phyloP scores from a whole-genome alignment of 2,888 invertebrate genomes.

The Lumbricus terrestris region DNA sequence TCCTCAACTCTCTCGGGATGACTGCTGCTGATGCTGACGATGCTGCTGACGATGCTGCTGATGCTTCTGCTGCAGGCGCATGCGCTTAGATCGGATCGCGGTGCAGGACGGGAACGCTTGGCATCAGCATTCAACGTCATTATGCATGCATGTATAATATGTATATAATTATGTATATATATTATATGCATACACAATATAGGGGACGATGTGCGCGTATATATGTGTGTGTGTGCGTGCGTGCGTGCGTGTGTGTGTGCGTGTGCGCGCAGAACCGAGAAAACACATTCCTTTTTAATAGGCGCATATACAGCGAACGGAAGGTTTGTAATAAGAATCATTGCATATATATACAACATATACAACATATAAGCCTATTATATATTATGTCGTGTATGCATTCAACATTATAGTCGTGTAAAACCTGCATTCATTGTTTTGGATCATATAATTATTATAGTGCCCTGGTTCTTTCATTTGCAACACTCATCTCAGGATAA shows the following conservation, averaged over 20 bases:
- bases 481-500: background rate
- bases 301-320: no score
- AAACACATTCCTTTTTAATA: background rate
- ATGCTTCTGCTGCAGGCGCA: no score
- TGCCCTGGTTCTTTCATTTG: background rate
- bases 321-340: background rate
- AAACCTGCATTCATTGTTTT: background rate
- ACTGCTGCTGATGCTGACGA: no score
- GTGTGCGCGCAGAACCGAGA: no score
- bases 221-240: background rate
- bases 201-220: background rate
- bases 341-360: background rate
- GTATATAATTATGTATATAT: background rate
- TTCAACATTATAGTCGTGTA: no score
- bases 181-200: no score
- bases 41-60: no score
- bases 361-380: background rate
- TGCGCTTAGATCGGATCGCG: background rate
- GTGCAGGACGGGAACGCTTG: background rate
- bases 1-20: background rate
- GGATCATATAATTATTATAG: no score
- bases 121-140: background rate
- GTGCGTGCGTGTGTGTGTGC: background rate
- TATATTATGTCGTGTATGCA: no score
- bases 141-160: no score